Evolutionary conservation across 2,888 invertebrate species (phyloP).

Genomic region (Meiosimyza platycephala): DNA sequence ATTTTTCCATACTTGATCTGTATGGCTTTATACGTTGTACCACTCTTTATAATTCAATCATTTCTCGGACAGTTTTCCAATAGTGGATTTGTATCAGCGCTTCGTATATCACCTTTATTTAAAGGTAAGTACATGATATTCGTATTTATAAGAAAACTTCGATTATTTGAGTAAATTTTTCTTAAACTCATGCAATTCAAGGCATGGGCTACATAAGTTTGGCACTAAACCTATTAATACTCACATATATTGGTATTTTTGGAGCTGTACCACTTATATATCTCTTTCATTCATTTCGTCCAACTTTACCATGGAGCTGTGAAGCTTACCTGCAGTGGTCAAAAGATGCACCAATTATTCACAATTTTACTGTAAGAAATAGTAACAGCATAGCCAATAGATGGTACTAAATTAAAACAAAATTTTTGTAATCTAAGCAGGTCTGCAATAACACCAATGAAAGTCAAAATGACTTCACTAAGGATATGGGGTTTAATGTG

Average conservation of each 20-base stretch:
- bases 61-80: conserved; percentile 88
- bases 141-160: neutral
- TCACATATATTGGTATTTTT: conserved; percentile 84
- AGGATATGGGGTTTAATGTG: too few species aligned
- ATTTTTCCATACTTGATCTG: conserved; percentile 69
- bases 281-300: conserved; percentile 76
- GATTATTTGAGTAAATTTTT: neutral
- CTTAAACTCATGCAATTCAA: conserved; percentile 58
- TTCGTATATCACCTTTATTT: conserved; percentile 83
- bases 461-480: neutral
- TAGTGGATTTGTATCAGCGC: conserved; percentile 83
- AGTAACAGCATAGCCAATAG: neutral
- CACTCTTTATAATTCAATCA: conserved; percentile 87
- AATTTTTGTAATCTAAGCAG: neutral
- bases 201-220: conserved; percentile 88
- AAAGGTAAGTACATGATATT: conserved; percentile 74
- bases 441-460: conserved; percentile 4
- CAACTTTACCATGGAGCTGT: conserved; percentile 84
- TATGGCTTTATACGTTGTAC: conserved; percentile 82
- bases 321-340: conserved; percentile 67
- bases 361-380: neutral
- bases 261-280: conserved; percentile 85
- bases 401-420: neutral
- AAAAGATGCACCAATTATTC: conserved; percentile 11
- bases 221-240: conserved; percentile 80